Evolutionary conservation across 2,888 invertebrate genomes (phyloP).

Genomic region (Ophion obscuratus): DNA sequence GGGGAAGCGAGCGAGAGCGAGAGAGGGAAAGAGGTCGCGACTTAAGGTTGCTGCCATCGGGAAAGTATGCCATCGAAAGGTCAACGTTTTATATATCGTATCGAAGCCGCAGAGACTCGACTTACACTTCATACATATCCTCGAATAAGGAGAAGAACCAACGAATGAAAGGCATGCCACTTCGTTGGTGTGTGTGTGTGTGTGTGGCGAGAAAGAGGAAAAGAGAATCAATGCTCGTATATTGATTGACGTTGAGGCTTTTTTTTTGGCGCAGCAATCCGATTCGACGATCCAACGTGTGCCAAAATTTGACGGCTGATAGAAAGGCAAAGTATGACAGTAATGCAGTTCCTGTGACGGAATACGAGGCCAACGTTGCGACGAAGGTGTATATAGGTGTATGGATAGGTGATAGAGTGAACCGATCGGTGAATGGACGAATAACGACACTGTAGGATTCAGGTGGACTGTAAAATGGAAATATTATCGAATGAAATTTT

Average conservation of each 20-base stretch:
- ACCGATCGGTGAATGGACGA: too few relatives aligned
- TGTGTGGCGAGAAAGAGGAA: background rate
- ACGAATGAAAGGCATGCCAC: background rate
- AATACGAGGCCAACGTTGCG: too few relatives aligned
- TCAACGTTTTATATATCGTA: conserved; percentile 58
- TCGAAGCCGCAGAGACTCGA: conserved; percentile 21
- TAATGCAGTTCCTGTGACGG: too few relatives aligned
- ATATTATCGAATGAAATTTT: too few relatives aligned
- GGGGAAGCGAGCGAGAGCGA: conserved; percentile 14
- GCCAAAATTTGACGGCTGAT: background rate
- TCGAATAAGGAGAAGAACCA: background rate
- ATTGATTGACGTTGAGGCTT: background rate
- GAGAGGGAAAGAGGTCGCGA: conserved; percentile 54
- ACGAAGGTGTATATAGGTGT: too few relatives aligned
- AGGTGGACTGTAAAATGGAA: too few relatives aligned
- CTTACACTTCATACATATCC: conserved; percentile 20
- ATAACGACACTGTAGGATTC: too few relatives aligned
- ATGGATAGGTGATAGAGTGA: too few relatives aligned
- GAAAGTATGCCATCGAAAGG: conserved; percentile 74
- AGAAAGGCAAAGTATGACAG: background rate
- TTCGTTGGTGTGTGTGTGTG: background rate
- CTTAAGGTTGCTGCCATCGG: conserved; percentile 64
- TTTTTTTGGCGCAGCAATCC: background rate
- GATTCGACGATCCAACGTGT: background rate
- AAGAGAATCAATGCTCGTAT: background rate